Evolutionary conservation across 2,113 vertebrate genomes (phyloP).

Genomic region (Poeciliopsis occidentalis): DNA sequence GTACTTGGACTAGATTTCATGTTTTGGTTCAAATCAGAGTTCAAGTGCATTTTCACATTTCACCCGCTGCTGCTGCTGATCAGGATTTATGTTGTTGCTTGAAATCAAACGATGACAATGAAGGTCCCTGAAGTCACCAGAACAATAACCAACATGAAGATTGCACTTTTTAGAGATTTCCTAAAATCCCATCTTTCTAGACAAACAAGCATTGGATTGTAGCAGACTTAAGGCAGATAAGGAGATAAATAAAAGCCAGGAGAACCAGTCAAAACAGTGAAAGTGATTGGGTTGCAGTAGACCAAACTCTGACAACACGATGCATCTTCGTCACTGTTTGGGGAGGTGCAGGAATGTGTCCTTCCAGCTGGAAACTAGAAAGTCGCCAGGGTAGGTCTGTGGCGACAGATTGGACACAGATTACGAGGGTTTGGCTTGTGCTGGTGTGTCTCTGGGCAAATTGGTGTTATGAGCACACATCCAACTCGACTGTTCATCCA

Average conservation of each 20-base stretch:
- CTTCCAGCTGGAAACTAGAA: constrained; percentile 30
- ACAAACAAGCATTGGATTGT: too few relatives aligned
- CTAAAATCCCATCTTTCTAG: background rate
- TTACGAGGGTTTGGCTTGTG: constrained; percentile 26
- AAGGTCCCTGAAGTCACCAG: constrained; percentile 10
- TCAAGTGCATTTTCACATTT: too few relatives aligned
- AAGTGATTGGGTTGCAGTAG: background rate
- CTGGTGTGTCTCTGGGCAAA: constrained; percentile 19
- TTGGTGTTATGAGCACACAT: constrained; percentile 37
- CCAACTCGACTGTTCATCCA: constrained; percentile 43
- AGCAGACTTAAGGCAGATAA: too few relatives aligned
- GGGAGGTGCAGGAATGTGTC: background rate
- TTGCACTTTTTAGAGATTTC: constrained; percentile 54
- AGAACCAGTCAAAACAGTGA: background rate
- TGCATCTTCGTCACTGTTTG: background rate
- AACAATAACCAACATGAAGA: constrained; percentile 22
- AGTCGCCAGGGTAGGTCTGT: constrained; percentile 21
- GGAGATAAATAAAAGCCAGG: too few relatives aligned
- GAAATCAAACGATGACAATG: background rate
- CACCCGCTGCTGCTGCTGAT: background rate
- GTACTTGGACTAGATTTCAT: too few relatives aligned
- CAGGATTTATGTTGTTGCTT: background rate
- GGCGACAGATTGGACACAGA: constrained; percentile 33
- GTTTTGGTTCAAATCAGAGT: too few relatives aligned
- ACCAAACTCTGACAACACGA: background rate